phyloP scores from a whole-genome alignment of 2,888 invertebrate genomes.

The Oligia strigilis region DNA sequence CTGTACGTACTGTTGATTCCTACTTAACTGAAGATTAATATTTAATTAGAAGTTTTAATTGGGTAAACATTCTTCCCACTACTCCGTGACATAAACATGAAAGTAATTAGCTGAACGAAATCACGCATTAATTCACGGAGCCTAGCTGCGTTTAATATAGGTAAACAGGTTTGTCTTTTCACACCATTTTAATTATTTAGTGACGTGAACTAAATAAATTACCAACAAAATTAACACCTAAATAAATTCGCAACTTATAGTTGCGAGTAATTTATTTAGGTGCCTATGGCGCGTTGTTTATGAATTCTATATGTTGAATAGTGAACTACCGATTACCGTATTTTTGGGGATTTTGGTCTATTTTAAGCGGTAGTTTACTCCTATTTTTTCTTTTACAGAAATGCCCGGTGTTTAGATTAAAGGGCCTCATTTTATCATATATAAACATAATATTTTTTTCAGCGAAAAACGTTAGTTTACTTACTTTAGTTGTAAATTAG shows the following conservation, averaged over 20 bases:
- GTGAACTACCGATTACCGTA: background rate
- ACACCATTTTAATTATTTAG: slow-evolving; percentile 56
- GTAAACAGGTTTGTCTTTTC: slow-evolving; percentile 39
- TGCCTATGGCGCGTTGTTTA: slow-evolving; percentile 16
- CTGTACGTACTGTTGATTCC: background rate
- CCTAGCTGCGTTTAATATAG: slow-evolving; percentile 24
- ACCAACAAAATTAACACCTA: too few relatives aligned
- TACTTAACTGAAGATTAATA: slow-evolving; percentile 30
- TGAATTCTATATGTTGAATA: slow-evolving; percentile 13
- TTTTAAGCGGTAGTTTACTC: background rate
- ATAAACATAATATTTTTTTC: slow-evolving; percentile 11
- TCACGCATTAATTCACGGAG: slow-evolving; percentile 43
- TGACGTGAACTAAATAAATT: slow-evolving; percentile 4
- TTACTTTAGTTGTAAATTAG: slow-evolving; percentile 4
- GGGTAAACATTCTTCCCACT: background rate
- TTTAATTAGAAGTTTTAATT: slow-evolving; percentile 43
- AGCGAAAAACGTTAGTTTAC: background rate
- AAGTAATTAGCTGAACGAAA: slow-evolving; percentile 59
- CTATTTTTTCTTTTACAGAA: background rate
- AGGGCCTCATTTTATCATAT: background rate
- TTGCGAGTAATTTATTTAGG: slow-evolving; percentile 20
- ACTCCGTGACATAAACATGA: slow-evolving; percentile 14
- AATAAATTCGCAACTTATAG: background rate
- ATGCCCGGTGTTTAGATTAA: slow-evolving; percentile 5
- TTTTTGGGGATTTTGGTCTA: background rate